phyloP scores from a whole-genome alignment of 2,888 invertebrate genomes.

The Deroplatys truncata region DNA sequence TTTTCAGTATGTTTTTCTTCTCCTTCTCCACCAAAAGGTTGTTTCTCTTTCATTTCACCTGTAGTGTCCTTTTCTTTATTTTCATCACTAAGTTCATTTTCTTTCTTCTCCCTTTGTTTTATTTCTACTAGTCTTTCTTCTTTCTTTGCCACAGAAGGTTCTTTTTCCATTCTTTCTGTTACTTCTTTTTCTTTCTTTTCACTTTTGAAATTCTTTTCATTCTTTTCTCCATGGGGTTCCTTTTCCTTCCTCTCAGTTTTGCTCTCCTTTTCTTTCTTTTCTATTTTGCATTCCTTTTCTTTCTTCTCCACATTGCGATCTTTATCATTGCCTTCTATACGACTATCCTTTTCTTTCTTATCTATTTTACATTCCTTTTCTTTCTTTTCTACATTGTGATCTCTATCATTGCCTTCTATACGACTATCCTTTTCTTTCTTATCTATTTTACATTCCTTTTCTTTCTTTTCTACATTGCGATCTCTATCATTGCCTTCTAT shows the following conservation, averaged over 20 bases:
- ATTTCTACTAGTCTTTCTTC: background rate
- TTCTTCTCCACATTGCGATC: too few relatives aligned
- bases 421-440: background rate
- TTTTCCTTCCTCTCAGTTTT: too few relatives aligned
- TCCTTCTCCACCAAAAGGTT: background rate
- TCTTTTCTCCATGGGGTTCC: too few relatives aligned
- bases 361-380: background rate
- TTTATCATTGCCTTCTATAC: background rate
- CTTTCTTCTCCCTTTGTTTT: background rate
- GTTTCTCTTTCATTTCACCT: background rate
- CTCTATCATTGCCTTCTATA: background rate
- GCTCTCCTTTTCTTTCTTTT: too few relatives aligned
- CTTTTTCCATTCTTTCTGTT: background rate
- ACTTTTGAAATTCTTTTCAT: background rate
- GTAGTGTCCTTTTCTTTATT: background rate
- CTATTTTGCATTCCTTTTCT: too few relatives aligned
- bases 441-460: background rate
- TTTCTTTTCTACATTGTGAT: background rate
- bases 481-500: background rate
- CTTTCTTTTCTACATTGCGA: background rate
- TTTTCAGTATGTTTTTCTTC: background rate
- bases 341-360: background rate
- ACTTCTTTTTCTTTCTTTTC: background rate
- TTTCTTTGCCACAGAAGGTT: background rate
- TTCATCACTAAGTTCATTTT: background rate